A percentile compares a stretch with the other conserved stretches of the same genome.
Conservation (phyloP, 37 sponge, comb jelly and placozoan genomes). For the Theonella swinhoei region DNA sequence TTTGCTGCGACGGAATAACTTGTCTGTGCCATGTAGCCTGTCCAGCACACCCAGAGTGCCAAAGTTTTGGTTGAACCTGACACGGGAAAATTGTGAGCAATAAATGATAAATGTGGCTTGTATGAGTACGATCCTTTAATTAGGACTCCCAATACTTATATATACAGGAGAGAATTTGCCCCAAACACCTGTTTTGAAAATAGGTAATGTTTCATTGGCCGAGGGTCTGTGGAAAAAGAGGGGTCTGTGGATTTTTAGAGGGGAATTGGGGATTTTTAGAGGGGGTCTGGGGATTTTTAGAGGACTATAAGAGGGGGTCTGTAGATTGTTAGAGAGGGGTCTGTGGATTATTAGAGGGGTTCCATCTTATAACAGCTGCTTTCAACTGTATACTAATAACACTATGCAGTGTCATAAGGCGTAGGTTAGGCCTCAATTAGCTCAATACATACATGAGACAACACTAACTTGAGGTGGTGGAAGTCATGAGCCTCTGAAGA, state of each 20-base stretch:
- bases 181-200: not conserved
- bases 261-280: too few relatives aligned
- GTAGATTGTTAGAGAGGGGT: too few relatives aligned
- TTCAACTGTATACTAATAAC: too few relatives aligned
- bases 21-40: slow-evolving; percentile 85
- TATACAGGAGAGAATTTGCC: not conserved
- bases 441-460: too few relatives aligned
- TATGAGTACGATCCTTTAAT: not conserved
- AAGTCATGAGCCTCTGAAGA: slow-evolving; percentile 93
- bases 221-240: not conserved
- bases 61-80: slow-evolving; percentile 91
- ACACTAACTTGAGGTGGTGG: slow-evolving; percentile 88
- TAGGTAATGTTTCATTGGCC: not conserved
- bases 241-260: not conserved
- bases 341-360: too few relatives aligned
- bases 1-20: slow-evolving; percentile 56
- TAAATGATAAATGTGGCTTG: too few relatives aligned
- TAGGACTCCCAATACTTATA: not conserved
- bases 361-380: too few relatives aligned
- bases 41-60: slow-evolving; percentile 90
- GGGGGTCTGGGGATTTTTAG: too few relatives aligned
- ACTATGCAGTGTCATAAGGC: too few relatives aligned
- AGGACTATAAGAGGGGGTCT: too few relatives aligned
- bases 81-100: not conserved
- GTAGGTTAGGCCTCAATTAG: too few relatives aligned